These are phyloP conservation scores for Zoanthus solanderi DNA, from an alignment of 92 coral and sea anemone species.

Conservation along the genomic window DNA sequence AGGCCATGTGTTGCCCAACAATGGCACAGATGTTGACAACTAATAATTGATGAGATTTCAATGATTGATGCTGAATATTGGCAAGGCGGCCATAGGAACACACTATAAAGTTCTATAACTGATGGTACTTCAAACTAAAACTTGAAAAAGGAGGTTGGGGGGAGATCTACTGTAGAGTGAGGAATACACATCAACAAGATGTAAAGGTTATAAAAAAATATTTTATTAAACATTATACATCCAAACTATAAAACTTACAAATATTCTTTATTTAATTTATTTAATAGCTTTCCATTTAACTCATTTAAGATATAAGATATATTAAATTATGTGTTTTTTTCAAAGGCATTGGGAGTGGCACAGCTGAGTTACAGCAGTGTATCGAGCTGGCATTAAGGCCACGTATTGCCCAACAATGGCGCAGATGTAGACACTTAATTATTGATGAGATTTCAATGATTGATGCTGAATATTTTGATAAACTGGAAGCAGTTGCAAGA, in stretches of 20 bases:
- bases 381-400: slow-evolving; percentile 89
- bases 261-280: too few relatives aligned
- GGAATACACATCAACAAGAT: too few relatives aligned
- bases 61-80: slow-evolving; percentile 89
- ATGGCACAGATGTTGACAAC: slow-evolving; percentile 88
- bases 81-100: neutral
- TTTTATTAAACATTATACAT: too few relatives aligned
- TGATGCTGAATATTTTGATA: slow-evolving; percentile 90
- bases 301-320: too few relatives aligned
- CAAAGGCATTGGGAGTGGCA: slow-evolving; percentile 95
- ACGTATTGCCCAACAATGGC: slow-evolving; percentile 82
- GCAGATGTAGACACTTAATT: slow-evolving; percentile 85
- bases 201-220: too few relatives aligned
- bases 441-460: slow-evolving; percentile 99
- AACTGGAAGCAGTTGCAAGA: slow-evolving; percentile 92
- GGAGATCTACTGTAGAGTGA: too few relatives aligned
- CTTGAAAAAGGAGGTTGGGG: too few relatives aligned
- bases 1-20: slow-evolving; percentile 78
- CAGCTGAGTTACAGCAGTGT: slow-evolving; percentile 77
- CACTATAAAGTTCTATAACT: too few relatives aligned
- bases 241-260: too few relatives aligned
- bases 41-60: slow-evolving; percentile 98
- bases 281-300: too few relatives aligned
- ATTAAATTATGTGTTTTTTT: neutral
- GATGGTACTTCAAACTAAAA: too few relatives aligned